These are phyloP conservation scores for Diploptera punctata DNA, from an alignment of 2,888 invertebrate genomes.

Conservation along the genomic window DNA sequence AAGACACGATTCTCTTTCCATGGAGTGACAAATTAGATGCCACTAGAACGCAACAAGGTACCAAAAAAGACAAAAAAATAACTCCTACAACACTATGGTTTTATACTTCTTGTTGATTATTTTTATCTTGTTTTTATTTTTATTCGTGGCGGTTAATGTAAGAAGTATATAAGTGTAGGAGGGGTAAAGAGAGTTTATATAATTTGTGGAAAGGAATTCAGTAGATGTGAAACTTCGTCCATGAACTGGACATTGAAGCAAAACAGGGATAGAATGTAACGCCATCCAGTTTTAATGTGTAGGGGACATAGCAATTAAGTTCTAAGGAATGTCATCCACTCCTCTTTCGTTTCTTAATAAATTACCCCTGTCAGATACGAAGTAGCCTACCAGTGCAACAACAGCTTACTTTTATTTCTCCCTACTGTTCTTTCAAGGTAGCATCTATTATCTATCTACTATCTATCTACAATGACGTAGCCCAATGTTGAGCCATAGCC, in stretches of 20 bases:
- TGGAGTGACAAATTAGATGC: constrained; percentile 31
- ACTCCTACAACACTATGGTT: neutral
- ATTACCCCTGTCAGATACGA: too few relatives aligned
- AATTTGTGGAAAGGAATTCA: neutral
- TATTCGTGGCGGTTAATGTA: neutral
- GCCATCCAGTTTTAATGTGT: too few relatives aligned
- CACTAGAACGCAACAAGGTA: neutral
- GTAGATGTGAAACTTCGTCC: neutral
- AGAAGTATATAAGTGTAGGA: neutral
- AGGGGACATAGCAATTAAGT: too few relatives aligned
- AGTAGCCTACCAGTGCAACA: too few relatives aligned
- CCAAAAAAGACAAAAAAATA: neutral
- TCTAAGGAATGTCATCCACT: too few relatives aligned
- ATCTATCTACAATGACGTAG: too few relatives aligned
- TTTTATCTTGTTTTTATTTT: neutral
- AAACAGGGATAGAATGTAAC: too few relatives aligned
- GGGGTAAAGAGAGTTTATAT: neutral
- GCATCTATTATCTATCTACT: too few relatives aligned
- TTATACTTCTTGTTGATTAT: neutral
- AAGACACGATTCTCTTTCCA: constrained; percentile 11
- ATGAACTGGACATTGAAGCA: neutral
- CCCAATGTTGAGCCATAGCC: too few relatives aligned
- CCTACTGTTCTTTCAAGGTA: too few relatives aligned
- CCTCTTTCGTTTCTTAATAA: too few relatives aligned
- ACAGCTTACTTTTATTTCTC: too few relatives aligned